A percentile compares a stretch with the other conserved stretches of the same genome.
Evolutionary conservation across 2,797 vertebrate species (phyloP).

Genomic region (Micropoecilia bifurca): DNA sequence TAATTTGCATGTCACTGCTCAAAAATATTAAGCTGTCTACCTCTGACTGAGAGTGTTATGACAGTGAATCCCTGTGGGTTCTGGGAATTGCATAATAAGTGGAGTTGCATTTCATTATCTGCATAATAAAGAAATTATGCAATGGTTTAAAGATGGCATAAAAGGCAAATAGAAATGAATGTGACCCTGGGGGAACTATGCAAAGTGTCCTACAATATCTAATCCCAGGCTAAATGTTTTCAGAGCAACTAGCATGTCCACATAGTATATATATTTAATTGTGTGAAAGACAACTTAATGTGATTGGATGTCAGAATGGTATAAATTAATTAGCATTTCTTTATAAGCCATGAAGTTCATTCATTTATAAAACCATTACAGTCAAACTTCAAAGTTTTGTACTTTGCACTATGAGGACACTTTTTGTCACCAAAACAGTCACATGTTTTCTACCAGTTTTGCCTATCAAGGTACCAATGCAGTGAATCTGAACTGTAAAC

Average conservation of each 20-base stretch:
- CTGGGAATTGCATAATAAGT: constrained; percentile 43
- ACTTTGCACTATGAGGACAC: not conserved
- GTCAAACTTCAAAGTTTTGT: not conserved
- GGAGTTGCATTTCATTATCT: constrained; percentile 38
- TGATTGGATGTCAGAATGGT: not conserved
- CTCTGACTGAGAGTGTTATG: constrained; percentile 27
- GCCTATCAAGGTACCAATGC: not conserved
- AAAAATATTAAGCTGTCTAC: constrained; percentile 32
- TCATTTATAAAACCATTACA: not conserved
- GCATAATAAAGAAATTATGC: constrained; percentile 42
- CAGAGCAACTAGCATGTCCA: not conserved
- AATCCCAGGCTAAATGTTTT: not conserved
- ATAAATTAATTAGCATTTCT: not conserved
- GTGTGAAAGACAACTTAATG: not conserved
- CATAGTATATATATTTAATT: not conserved
- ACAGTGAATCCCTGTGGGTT: constrained; percentile 36
- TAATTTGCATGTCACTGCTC: constrained; percentile 8
- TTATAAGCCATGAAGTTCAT: not conserved
- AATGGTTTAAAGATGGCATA: constrained; percentile 25
- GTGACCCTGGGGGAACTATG: constrained; percentile 14
- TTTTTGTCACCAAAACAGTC: not conserved
- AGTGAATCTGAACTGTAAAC: not conserved
- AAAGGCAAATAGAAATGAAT: constrained; percentile 8
- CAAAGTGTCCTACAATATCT: constrained; percentile 5
- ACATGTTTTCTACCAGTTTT: not conserved